Conservation (phyloP, 2,113 vertebrate genomes). For the Egretta garzetta region DNA sequence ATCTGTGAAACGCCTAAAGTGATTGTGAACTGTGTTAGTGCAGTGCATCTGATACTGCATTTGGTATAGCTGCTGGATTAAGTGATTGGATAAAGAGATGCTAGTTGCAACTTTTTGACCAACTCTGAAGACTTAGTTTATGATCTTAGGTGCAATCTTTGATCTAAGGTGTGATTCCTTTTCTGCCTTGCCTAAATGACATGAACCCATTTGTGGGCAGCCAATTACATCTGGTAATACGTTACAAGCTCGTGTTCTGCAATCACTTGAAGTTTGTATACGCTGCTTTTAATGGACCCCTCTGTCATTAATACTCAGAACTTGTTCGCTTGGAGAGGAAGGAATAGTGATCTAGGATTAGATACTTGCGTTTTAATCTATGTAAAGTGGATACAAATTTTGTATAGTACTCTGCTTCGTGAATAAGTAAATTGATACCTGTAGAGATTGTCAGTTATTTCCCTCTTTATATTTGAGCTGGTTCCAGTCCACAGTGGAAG, state of each 20-base stretch:
- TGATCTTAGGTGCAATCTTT: background rate
- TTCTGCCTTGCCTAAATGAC: background rate
- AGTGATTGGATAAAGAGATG: background rate
- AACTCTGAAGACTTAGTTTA: background rate
- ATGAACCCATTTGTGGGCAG: background rate
- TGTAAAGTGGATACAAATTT: background rate
- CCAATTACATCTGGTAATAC: too few species aligned
- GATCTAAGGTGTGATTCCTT: background rate
- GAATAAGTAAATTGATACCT: background rate
- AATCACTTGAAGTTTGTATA: background rate
- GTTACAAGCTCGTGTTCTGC: accelerated
- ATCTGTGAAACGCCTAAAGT: background rate
- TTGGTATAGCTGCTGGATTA: background rate
- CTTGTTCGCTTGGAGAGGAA: background rate
- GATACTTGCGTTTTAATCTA: background rate
- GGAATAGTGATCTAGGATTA: background rate
- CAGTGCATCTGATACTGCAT: background rate
- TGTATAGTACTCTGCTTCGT: background rate
- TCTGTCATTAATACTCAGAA: background rate
- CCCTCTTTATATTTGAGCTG: background rate
- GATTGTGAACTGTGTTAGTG: background rate
- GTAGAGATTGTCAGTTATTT: background rate
- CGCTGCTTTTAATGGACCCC: background rate
- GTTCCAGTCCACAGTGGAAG: background rate
- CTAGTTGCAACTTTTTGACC: background rate